Conservation (phyloP, 1,140 invertebrate species). For the Hyles euphorbiae region DNA sequence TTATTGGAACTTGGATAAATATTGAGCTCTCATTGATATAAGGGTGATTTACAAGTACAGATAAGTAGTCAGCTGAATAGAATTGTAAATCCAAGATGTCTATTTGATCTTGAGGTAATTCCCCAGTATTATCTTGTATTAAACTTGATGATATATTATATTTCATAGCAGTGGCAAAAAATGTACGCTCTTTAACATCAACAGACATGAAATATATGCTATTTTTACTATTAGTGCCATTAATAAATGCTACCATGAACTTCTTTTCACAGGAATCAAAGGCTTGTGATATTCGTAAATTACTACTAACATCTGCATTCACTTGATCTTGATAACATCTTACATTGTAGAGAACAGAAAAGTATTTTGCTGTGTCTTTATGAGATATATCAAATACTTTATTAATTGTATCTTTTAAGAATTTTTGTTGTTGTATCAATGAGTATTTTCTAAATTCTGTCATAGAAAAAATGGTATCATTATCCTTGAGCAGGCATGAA, state of each 20-base stretch:
- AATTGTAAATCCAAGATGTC: conserved; percentile 84
- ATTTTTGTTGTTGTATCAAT: conserved; percentile 87
- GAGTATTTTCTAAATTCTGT: conserved; percentile 86
- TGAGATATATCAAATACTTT: conserved; percentile 84
- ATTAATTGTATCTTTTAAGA: conserved; percentile 81
- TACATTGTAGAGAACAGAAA: conserved; percentile 73
- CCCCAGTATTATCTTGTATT: conserved; percentile 33
- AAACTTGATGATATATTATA: conserved; percentile 54
- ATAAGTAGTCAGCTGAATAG: conserved; percentile 87
- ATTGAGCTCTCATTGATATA: conserved; percentile 72
- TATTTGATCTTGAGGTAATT: conserved; percentile 52
- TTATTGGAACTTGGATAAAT: conserved; percentile 82
- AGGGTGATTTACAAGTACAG: conserved; percentile 81
- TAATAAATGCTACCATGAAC: conserved; percentile 58
- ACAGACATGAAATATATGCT: conserved; percentile 67
- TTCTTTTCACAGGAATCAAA: conserved; percentile 54
- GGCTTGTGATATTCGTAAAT: conserved; percentile 62
- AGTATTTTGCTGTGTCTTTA: conserved; percentile 78
- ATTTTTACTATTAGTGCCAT: conserved; percentile 35
- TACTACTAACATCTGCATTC: conserved; percentile 23
- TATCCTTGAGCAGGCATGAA: conserved; percentile 79
- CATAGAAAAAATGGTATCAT: conserved; percentile 80
- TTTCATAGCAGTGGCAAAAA: conserved; percentile 41
- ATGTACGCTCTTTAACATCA: conserved; percentile 48
- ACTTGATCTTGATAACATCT: conserved; percentile 63